Base-by-base conservation (phyloP, 2,113 vertebrate species). In the Monopterus albus region DNA sequence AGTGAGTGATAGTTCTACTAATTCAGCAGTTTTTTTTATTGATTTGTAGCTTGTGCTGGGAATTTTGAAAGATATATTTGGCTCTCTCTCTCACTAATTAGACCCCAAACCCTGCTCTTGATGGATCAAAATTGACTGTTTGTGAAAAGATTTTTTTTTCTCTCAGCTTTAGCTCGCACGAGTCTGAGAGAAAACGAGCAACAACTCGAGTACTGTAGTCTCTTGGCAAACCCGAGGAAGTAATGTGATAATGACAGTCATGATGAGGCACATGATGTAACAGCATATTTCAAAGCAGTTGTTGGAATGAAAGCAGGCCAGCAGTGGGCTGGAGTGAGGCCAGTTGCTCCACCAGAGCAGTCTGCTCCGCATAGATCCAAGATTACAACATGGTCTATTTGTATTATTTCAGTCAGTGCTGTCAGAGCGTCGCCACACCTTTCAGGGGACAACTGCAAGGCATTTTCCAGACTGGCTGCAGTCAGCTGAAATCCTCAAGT, bases 231-330 rank as follows among this genome's bases (percentile, higher is more conserved):
- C 66, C 47, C 14, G 21, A 28, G 18, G 3, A 3, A 21, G 49
- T 78, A 78, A 84, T 76, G 64, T 29, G 76, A 84, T 78, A 79
- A 81, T 83, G 75, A 58, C 79, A 46, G 74, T 66, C 59, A 35
- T 28, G 79, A 69, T 69, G 63, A 78, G 60, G 36, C 55, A 9
- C 69, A 59, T 84, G 83, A 86, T 65, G 75, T 43, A 73, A 75
- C 46, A 20, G 57, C 76, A 56, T 64, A 56, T 82, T 85, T 82
- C 53, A 70, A 45, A 79, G 76, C 63, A 51, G 73, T 74, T 50
- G 78, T 29, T 26, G 63, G 68, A 51, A 57, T 55, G 82, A 77
- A 38, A 23, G 2, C 29, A 5, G 65, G 56, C 72, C 72, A 60
- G 46, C 26, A 2, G 23, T 3, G 61, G 64, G 38, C 45, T 78